Evolutionary conservation across 2,797 vertebrate species (phyloP).

Genomic region (Pseudotriccus pelzelni): DNA sequence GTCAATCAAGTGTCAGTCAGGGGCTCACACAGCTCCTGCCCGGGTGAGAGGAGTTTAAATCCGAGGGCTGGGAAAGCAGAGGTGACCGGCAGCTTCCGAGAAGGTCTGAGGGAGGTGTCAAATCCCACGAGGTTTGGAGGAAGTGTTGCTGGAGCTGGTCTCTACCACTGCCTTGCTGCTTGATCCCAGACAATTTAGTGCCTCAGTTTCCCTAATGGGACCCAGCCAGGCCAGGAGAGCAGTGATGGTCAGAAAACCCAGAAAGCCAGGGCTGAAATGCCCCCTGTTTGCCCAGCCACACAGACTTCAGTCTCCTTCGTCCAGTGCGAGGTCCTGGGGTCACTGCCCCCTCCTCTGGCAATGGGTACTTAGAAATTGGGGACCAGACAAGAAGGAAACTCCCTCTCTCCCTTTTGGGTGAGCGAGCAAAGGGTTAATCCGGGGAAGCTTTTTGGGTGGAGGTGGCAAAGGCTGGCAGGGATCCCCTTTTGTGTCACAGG

Average conservation of each 20-base stretch:
- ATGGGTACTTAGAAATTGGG: neutral
- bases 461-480: neutral
- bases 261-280: neutral
- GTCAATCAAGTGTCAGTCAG: slow-evolving; percentile 54
- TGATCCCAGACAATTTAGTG: neutral
- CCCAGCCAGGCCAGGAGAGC: neutral
- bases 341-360: neutral
- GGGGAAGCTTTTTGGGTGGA: neutral
- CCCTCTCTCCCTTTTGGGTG: neutral
- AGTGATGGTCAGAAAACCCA: neutral
- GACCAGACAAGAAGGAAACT: neutral
- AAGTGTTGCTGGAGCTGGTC: neutral
- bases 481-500: neutral
- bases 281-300: neutral
- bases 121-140: neutral
- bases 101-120: neutral
- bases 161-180: neutral
- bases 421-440: neutral
- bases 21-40: neutral
- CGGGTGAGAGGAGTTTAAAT: neutral
- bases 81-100: neutral
- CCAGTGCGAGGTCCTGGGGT: neutral
- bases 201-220: neutral
- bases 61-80: neutral
- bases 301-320: neutral